Conservation (phyloP, 2,113 vertebrate genomes). For the Girardinichthys multiradiatus region DNA sequence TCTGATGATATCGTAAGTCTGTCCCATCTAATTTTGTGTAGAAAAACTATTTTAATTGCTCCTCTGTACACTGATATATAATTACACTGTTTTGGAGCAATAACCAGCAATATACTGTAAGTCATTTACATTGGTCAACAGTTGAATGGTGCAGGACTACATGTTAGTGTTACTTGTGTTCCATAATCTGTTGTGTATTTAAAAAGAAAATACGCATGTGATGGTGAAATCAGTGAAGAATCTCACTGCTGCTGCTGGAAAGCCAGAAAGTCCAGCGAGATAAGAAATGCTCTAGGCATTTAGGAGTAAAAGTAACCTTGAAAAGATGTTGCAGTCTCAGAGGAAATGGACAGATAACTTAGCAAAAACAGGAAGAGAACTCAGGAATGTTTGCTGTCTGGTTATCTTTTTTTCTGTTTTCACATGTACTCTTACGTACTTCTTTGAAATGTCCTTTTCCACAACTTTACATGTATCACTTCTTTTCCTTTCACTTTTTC, state of each 20-base stretch:
- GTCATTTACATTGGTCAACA: not conserved
- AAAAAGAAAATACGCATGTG: not conserved
- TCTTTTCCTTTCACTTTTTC: not conserved
- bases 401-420: no score
- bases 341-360: not conserved
- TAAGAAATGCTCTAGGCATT: not conserved
- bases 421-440: not conserved
- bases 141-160: no score
- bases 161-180: not conserved
- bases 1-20: no score
- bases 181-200: not conserved
- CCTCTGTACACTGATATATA: no score
- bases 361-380: not conserved
- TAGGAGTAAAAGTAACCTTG: not conserved
- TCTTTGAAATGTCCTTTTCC: constrained; percentile 21
- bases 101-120: not conserved
- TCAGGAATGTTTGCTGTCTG: no score
- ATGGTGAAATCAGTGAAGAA: not conserved
- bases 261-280: not conserved
- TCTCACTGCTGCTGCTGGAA: not conserved
- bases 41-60: no score
- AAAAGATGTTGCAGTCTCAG: not conserved
- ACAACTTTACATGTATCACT: constrained; percentile 1
- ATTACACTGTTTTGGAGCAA: no score
- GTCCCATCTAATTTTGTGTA: no score